Base-by-base conservation (phyloP, 2,113 vertebrate genomes). In the Quiscalus mexicanus region DNA sequence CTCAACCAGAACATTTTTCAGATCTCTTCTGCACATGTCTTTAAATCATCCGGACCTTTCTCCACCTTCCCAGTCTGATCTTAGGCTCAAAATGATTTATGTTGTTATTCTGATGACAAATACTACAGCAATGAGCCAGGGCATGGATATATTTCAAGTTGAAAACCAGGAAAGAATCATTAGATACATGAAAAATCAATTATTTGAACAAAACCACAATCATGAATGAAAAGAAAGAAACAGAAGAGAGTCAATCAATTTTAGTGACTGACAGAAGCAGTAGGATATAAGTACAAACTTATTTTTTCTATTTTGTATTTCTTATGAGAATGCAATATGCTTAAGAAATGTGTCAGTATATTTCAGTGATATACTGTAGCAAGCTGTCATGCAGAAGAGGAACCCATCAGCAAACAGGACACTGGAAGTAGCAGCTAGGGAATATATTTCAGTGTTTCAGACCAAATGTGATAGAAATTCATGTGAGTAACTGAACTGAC, bases 141-240 rank as follows among this genome's bases (percentile, higher is more conserved):
- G 11, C 56, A 84, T 75, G 35, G 53, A 37, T 63, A 95, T 97
- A 78, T 95, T 93, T 96, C 93, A 95, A 95, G 45, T 2, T 89
- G 80, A 95, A 95, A 95, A 77, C 31, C 74, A 83, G 90, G 81
- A 87, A 93, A 94, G 27, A 91, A 53, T 71, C 39, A 77, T 94
- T 91, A 92, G 63, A 90, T 90, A 35, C 18, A 67, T 73, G 45
- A 91, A 73, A 93, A 93, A 90, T 87, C 87, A 91, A 85, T 87
- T 52, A 81, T 89, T 89, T 94, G 47, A 94, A 87, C 15, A 60
- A 87, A 91, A 79, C 10, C 27, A 69, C 20, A 56, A 49, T 60
- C 27, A 42, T 60, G 82, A 93, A 80, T 81, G 45, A 82, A 75
- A 85, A 91, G 44, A 87, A 77, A 74, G 39, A 76, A 93, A 37